Base-by-base conservation (phyloP, 2,797 vertebrate genomes). In the Clarias fuscus region DNA sequence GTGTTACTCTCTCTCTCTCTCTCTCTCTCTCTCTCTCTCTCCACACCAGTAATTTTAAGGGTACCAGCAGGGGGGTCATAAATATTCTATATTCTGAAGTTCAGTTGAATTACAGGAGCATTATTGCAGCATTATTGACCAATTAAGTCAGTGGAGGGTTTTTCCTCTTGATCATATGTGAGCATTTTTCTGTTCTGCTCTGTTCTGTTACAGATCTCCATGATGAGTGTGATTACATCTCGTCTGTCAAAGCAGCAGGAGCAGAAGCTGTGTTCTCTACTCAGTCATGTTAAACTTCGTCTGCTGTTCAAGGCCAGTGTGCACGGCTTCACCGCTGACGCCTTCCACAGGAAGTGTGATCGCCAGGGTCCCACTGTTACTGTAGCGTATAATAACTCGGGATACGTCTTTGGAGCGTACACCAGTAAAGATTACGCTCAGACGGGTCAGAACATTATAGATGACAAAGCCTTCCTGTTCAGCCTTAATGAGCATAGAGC, bases 281-380 rank as follows among this genome's bases (percentile, higher is more conserved):
- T 95, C 0, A 84, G 88, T 33, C 67, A 86, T 3, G 87, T 59
- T 72, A 91, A 80, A 56, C 87, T 95, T 24, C 91, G 92, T 80
- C 92, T 95, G 86, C 92, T 95, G 72, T 93, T 91, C 90, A 95
- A 94, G 67, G 93, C 93, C 84, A 92, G 87, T 5, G 30, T 92
- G 18, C 89, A 94, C 4, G 88, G 93, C 33, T 94, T 92, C 89
- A 67, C 67, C 0, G 1, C 22, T 0, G 15, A 10, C 2, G 84
- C 64, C 14, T 95, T 95, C 81, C 94, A 94, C 86, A 71, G 90
- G 48, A 72, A 0, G 73, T 95, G 94, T 91, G 94, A 94, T 89
- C 75, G 0, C 2, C 59, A 3, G 43, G 56, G 88, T n/a, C 92
- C 93, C 22, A 94, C 93, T 0, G 62, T 95, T 75, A 91, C 93